Evolutionary conservation across 1,140 invertebrate species (phyloP), one percentile per base, ranked within the genome.

Genomic region (Antheraea mylitta): DNA sequence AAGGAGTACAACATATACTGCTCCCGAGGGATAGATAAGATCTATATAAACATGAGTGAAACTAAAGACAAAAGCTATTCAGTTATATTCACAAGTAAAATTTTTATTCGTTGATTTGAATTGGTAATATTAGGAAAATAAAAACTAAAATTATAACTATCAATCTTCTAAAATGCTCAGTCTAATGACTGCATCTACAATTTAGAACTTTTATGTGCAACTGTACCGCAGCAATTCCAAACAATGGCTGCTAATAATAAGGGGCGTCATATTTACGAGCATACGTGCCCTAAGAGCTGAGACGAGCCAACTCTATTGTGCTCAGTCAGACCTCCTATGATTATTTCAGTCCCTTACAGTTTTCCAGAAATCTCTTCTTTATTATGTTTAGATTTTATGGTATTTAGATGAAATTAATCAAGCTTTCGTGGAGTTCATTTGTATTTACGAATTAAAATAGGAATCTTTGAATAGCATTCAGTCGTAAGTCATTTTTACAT

Each of bases 201-300:
- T 16, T 16, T 16, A 16, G 64, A 65, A 19, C 64, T 65, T 63
- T n/a, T 65, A 85, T 53, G 16, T 53, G 45, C 45, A 53, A 87
- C 87, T 76, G 82, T 91, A 86, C 87, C 77, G 70, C 74, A 75
- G 76, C 82, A 82, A 82, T 84, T 74, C 78, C 80, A 86, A 90
- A 92, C 89, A 91, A 91, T 91, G 82, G 86, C 78, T 79, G 86
- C 83, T 90, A 91, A 91, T 91, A 91, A 91, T 90, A 89, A 89
- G 85, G 86, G 81, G 87, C 87, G 81, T 85, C 80, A 85, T 90
- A 91, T 91, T 91, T 91, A 91, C 86, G 89, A 90, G 77, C 85
- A 89, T 90, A 91, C 87, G 89, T 90, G 89, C 89, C 82, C 78
- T 89, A 82, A 73, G 77, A 80, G 77, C 80, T 82, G 83, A 82